These are phyloP conservation scores for Hydrozoanthus gracilis DNA, from an alignment of 92 coral and sea anemone species.

Conservation along the genomic window DNA sequence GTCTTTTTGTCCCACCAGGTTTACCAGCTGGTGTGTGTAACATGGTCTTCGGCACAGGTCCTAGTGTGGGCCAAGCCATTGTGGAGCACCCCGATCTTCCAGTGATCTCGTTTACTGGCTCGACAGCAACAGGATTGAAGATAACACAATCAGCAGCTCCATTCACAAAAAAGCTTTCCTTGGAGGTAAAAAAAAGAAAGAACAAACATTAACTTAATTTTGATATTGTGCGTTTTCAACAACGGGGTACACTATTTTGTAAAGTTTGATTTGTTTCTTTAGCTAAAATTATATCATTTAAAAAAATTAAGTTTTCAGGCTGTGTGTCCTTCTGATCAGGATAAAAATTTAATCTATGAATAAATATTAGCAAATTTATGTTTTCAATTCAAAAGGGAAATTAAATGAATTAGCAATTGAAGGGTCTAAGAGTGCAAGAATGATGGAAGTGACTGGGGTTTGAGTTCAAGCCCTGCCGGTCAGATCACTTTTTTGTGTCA, in stretches of 20 bases:
- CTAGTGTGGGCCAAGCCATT: conserved; percentile 77
- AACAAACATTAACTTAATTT: background rate
- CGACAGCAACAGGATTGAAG: conserved; percentile 75
- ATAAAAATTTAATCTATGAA: too few relatives aligned
- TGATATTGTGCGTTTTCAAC: background rate
- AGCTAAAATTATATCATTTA: background rate
- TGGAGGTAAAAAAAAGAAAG: conserved; percentile 60
- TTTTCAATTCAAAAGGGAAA: too few relatives aligned
- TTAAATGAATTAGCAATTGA: too few relatives aligned
- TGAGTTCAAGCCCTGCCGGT: too few relatives aligned
- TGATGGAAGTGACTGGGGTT: too few relatives aligned
- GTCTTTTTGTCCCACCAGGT: conserved; percentile 29
- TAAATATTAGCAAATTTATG: too few relatives aligned
- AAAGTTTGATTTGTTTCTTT: background rate
- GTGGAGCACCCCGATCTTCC: conserved; percentile 77
- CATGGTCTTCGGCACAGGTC: conserved; percentile 85
- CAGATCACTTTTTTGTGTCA: too few relatives aligned
- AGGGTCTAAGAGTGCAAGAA: too few relatives aligned
- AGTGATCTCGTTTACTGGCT: conserved; percentile 84
- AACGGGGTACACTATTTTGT: background rate
- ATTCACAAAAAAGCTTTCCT: conserved; percentile 76
- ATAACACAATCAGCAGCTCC: conserved; percentile 78
- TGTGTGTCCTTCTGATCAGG: too few relatives aligned
- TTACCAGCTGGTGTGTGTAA: conserved; percentile 85
- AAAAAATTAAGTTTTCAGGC: too few relatives aligned